phyloP scores from a whole-genome alignment of 2,888 invertebrate species.

The Machimus atricapillus region DNA sequence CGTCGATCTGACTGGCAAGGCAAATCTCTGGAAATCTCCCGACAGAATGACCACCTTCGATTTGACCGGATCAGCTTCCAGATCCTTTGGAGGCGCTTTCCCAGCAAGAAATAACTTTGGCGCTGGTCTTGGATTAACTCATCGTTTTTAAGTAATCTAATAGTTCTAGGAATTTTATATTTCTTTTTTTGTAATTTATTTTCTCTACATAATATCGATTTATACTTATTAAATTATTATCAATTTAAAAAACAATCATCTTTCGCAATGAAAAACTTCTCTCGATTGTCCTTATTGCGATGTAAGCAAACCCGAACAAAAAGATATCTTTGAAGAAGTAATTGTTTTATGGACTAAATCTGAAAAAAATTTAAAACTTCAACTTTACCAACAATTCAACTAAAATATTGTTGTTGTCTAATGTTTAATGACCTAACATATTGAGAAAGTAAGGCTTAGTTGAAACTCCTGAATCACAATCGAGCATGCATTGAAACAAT shows the following conservation, averaged over 20 bases:
- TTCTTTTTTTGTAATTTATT: neutral
- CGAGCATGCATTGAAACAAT: too few relatives aligned
- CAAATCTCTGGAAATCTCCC: conserved; percentile 53
- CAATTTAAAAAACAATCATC: neutral
- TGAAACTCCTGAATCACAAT: too few relatives aligned
- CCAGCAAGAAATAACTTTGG: conserved; percentile 50
- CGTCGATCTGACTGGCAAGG: conserved; percentile 51
- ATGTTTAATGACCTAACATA: too few relatives aligned
- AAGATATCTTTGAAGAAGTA: too few relatives aligned
- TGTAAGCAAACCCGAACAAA: too few relatives aligned
- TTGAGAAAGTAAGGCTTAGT: too few relatives aligned
- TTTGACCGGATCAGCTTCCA: conserved; percentile 52
- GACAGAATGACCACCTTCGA: conserved; percentile 52
- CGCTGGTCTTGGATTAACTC: conserved; percentile 49
- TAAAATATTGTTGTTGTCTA: too few relatives aligned
- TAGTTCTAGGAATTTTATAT: neutral
- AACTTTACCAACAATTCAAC: neutral
- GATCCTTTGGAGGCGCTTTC: conserved; percentile 52
- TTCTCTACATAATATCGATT: neutral
- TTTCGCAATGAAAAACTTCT: too few relatives aligned
- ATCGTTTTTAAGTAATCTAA: conserved; percentile 48
- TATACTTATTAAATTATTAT: neutral
- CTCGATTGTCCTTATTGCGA: too few relatives aligned
- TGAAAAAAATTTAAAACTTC: too few relatives aligned
- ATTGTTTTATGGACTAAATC: too few relatives aligned